Evolutionary conservation across 2,797 vertebrate species (phyloP), one percentile per base, ranked within the genome.

Genomic region (Bovichtus variegatus): DNA sequence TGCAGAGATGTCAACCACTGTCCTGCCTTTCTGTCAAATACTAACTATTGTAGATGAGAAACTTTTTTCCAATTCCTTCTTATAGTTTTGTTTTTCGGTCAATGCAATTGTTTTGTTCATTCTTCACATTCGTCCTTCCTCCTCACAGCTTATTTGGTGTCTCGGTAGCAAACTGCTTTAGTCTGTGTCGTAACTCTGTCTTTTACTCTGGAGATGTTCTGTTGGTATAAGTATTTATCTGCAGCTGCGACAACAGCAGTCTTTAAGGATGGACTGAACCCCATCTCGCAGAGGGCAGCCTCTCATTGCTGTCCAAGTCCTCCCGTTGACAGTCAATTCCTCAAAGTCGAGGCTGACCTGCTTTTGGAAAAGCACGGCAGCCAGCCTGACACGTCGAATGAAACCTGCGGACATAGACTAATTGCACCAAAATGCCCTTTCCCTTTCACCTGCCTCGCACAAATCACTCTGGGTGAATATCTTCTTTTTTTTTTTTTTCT

Each of bases 361-460:
- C 68, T 82, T 89, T n/a, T 36, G 62, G 71, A 76, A 16, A 84
- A 86, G 50, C 74, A 29, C 82, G 86, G 27, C 40, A 49, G 66
- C 54, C 53, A 54, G 54, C 13, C 66, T 47, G 80, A 50, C 64
- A 66, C 10, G 6, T 58, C 57, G 25, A 78, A 69, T 60, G 54
- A 86, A 81, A 81, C 80, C 73, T 0, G 50, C 41, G 31, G 74
- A 80, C 78, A 36, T 19, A 66, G 63, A 92, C 85, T 90, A 91
- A 91, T 93, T 88, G 91, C 80, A 81, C 54, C 75, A 57, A 49
- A 51, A 58, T 83, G 78, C 81, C 71, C 81, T 90, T 89, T 89
- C 44, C 59, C 55, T 78, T 82, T 83, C 80, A 89, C 83, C 78
- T 79, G 61, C 60, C 53, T 81, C 54, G 41, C 75, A 82, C 76